Percentiles rank a stretch among this genome's conserved stretches.
These are phyloP conservation scores for Hiodon tergisus DNA, from an alignment of 2,113 vertebrate genomes.

Conservation along the genomic window DNA sequence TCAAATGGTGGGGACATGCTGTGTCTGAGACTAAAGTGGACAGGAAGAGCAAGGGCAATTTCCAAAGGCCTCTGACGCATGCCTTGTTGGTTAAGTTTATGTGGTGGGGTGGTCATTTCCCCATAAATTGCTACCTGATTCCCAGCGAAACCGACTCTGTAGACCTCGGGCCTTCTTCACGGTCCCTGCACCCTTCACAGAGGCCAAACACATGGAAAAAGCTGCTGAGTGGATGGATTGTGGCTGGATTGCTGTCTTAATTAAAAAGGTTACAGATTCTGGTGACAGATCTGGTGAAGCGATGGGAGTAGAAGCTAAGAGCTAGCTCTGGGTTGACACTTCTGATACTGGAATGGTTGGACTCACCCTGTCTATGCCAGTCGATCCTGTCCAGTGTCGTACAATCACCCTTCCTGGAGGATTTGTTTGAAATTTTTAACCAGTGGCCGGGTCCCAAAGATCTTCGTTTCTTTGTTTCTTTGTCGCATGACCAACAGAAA, in stretches of 20 bases:
- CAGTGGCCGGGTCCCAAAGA: slow-evolving; percentile 50
- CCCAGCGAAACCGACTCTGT: slow-evolving; percentile 30
- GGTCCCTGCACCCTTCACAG: slow-evolving; percentile 34
- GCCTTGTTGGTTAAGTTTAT: slow-evolving; percentile 38
- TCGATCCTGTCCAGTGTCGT: slow-evolving; percentile 57
- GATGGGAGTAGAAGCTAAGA: slow-evolving; percentile 50
- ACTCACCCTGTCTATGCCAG: slow-evolving; percentile 63
- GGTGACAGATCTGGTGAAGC: slow-evolving; percentile 59
- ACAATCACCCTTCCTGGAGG: slow-evolving; percentile 59
- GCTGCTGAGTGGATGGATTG: slow-evolving; percentile 64
- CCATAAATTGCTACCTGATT: slow-evolving; percentile 5
- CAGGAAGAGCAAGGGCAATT: slow-evolving; percentile 8
- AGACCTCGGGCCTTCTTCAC: slow-evolving; percentile 28
- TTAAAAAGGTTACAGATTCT: slow-evolving; percentile 69
- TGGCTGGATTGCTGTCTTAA: slow-evolving; percentile 56
- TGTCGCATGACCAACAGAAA: slow-evolving; percentile 53
- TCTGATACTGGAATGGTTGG: slow-evolving; percentile 49
- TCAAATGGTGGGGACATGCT: not conserved
- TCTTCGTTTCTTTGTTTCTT: slow-evolving; percentile 56
- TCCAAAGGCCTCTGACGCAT: slow-evolving; percentile 25
- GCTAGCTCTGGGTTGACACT: slow-evolving; percentile 58
- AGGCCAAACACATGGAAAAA: slow-evolving; percentile 60
- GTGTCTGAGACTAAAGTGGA: not conserved
- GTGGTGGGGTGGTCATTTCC: slow-evolving; percentile 40
- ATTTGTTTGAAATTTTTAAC: slow-evolving; percentile 68